A percentile compares a stretch with the other conserved stretches of the same genome.
Conservation (phyloP, 1,140 invertebrate genomes). For the Eupristina koningsbergeri region DNA sequence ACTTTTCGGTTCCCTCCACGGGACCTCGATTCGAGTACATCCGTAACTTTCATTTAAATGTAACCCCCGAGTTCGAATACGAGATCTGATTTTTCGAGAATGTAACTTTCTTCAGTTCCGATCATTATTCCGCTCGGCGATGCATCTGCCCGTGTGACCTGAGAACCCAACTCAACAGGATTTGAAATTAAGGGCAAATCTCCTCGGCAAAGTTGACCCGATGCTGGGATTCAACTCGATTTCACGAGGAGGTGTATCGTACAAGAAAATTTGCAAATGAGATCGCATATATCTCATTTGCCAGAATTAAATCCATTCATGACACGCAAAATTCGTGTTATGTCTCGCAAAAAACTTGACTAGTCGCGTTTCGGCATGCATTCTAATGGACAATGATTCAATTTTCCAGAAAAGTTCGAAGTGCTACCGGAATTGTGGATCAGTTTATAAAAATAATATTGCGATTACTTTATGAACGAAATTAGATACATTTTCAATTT, state of each 20-base stretch:
- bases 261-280: background rate
- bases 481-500: background rate
- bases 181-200: slow-evolving; percentile 24
- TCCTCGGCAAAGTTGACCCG: background rate
- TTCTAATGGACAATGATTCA: background rate
- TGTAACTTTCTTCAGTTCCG: slow-evolving; percentile 28
- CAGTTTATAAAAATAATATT: background rate
- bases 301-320: background rate
- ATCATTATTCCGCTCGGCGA: background rate
- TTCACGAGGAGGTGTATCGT: background rate
- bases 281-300: background rate
- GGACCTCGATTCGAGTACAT: slow-evolving; percentile 6
- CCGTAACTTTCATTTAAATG: slow-evolving; percentile 44
- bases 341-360: background rate
- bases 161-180: background rate
- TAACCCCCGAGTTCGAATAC: background rate
- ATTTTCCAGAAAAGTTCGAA: background rate
- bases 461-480: background rate
- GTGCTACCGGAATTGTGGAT: background rate
- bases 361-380: background rate
- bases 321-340: background rate
- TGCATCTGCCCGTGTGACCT: background rate
- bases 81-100: slow-evolving; percentile 32
- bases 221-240: slow-evolving; percentile 21
- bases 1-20: background rate